These are phyloP conservation scores for Spongilla lacustris DNA, from an alignment of 37 sponge, comb jelly and placozoan species.

Conservation along the genomic window DNA sequence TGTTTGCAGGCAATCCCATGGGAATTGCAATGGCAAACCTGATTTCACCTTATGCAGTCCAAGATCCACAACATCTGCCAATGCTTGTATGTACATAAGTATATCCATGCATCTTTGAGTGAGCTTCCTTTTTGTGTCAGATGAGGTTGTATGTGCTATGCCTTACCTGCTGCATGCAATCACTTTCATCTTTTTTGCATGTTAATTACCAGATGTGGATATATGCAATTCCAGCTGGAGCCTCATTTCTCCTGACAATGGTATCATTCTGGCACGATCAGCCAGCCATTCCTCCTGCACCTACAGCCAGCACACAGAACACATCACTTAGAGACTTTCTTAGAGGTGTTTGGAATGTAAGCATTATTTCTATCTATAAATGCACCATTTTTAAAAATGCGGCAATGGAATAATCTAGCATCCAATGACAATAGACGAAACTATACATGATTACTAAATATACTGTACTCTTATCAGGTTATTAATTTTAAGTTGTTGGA, in stretches of 20 bases:
- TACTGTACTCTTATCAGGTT: too few species aligned
- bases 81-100: not conserved
- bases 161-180: not conserved
- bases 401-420: too few species aligned
- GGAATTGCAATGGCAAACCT: not conserved
- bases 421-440: too few species aligned
- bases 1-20: not conserved
- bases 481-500: too few species aligned
- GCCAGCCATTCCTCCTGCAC: conserved; percentile 82
- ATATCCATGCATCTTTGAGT: not conserved
- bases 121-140: too few species aligned
- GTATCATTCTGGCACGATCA: conserved; percentile 53
- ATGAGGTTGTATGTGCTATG: too few species aligned
- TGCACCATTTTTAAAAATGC: too few species aligned
- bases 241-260: conserved; percentile 37
- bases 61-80: not conserved
- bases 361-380: too few species aligned
- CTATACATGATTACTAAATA: too few species aligned
- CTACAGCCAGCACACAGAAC: conserved; percentile 34
- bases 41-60: not conserved
- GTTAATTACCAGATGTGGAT: conserved; percentile 64
- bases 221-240: conserved; percentile 71
- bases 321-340: conserved; percentile 45
- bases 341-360: conserved; percentile 70
- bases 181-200: not conserved